phyloP scores from a whole-genome alignment of 2,888 invertebrate genomes.

The Drosophila mercatorum region DNA sequence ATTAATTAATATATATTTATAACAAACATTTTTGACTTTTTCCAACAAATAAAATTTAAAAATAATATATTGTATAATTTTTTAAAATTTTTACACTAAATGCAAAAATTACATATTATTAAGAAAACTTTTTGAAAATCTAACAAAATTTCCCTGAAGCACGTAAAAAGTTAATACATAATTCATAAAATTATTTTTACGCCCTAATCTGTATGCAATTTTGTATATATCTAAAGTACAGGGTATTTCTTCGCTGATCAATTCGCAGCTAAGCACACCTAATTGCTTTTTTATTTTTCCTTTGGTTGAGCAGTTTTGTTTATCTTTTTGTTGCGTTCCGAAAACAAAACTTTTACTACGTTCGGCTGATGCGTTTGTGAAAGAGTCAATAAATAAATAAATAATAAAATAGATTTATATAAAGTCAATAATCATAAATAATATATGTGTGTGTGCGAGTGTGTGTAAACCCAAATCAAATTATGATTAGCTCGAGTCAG shows the following conservation, averaged over 20 bases:
- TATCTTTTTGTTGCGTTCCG: constrained; percentile 13
- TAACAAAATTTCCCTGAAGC: not conserved
- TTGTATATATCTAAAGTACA: not conserved
- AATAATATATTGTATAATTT: no score
- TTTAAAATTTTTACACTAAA: no score
- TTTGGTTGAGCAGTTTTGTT: constrained; percentile 28
- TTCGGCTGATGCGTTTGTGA: constrained; percentile 16
- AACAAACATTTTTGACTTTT: no score
- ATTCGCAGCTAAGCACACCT: not conserved
- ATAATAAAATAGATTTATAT: constrained; percentile 3
- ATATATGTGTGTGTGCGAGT: not conserved
- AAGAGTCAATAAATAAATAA: constrained; percentile 34
- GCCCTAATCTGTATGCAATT: not conserved
- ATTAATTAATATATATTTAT: no score
- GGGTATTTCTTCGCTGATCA: not conserved
- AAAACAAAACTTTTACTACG: constrained; percentile 44
- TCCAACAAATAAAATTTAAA: no score
- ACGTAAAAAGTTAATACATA: not conserved
- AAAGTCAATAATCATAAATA: constrained; percentile 5
- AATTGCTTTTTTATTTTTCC: constrained; percentile 47
- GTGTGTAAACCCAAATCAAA: constrained; percentile 12
- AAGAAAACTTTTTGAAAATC: not conserved
- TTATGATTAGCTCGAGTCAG: constrained; percentile 51
- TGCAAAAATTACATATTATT: not conserved
- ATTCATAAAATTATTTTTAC: not conserved